phyloP scores from a whole-genome alignment of 2,113 vertebrate species.

The Thamnophis sirtalis region DNA sequence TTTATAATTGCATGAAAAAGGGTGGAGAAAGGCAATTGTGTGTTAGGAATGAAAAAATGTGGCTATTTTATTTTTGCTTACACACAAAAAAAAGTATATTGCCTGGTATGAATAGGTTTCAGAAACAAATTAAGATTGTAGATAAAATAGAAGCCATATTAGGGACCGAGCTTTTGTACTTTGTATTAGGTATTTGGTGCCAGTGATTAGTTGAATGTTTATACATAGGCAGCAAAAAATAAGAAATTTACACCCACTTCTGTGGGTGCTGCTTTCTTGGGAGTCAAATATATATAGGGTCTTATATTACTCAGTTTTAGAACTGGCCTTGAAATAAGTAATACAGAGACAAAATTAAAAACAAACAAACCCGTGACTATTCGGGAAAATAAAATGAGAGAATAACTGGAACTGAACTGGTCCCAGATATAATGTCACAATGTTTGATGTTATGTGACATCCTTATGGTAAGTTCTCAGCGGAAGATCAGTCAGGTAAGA shows the following conservation, averaged over 20 bases:
- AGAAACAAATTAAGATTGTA: neutral
- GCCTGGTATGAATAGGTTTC: neutral
- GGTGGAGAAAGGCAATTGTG: neutral
- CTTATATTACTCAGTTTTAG: neutral
- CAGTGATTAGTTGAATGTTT: neutral
- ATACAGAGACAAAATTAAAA: neutral
- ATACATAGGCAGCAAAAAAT: neutral
- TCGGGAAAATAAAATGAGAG: neutral
- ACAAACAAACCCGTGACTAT: no score
- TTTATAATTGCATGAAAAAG: neutral
- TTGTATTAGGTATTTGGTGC: neutral
- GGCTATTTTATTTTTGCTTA: neutral
- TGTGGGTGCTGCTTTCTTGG: neutral
- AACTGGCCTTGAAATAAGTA: neutral
- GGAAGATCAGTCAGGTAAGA: neutral
- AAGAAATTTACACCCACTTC: neutral
- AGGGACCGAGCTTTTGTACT: neutral
- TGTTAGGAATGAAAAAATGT: conserved; percentile 15
- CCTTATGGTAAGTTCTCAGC: neutral
- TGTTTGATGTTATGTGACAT: no score
- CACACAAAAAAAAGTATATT: neutral
- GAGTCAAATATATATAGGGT: neutral
- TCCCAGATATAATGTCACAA: no score
- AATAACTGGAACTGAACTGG: no score
- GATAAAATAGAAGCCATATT: neutral